Evolutionary conservation across 2,888 invertebrate species (phyloP).

Genomic region (Poecilus cupreus): DNA sequence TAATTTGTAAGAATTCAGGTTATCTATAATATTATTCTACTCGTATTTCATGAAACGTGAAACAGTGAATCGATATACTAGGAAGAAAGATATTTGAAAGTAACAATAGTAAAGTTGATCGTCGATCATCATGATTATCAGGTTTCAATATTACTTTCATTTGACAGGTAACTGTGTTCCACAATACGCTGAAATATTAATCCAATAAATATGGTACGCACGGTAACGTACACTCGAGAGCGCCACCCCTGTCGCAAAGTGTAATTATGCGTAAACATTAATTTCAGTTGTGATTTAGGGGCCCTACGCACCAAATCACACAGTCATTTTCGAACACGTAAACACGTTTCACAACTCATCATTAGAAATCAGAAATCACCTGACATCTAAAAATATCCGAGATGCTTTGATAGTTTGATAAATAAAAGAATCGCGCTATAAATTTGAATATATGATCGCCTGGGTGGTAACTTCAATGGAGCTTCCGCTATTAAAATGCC

Average conservation of each 20-base stretch:
- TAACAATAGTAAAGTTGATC: too few species aligned
- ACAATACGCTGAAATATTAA: background rate
- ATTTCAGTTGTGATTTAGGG: background rate
- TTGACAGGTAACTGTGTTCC: background rate
- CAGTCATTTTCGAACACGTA: background rate
- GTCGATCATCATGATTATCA: background rate
- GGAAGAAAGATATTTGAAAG: too few species aligned
- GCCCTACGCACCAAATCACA: background rate
- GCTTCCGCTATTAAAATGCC: constrained; percentile 20
- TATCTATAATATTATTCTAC: too few species aligned
- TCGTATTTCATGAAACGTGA: too few species aligned
- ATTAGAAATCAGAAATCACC: constrained; percentile 9
- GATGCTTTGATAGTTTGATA: background rate
- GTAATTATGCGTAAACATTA: background rate
- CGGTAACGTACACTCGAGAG: too few species aligned
- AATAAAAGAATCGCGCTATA: background rate
- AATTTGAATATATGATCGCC: constrained; percentile 5
- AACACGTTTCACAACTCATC: background rate
- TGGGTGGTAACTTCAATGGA: constrained; percentile 37
- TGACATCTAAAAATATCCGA: constrained; percentile 11
- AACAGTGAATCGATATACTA: too few species aligned
- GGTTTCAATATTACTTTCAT: background rate
- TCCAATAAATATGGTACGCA: background rate
- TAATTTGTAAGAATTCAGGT: too few species aligned
- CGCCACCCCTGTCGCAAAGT: background rate